Conservation (phyloP, 2,888 invertebrate genomes). For the Adineta ricciae region DNA sequence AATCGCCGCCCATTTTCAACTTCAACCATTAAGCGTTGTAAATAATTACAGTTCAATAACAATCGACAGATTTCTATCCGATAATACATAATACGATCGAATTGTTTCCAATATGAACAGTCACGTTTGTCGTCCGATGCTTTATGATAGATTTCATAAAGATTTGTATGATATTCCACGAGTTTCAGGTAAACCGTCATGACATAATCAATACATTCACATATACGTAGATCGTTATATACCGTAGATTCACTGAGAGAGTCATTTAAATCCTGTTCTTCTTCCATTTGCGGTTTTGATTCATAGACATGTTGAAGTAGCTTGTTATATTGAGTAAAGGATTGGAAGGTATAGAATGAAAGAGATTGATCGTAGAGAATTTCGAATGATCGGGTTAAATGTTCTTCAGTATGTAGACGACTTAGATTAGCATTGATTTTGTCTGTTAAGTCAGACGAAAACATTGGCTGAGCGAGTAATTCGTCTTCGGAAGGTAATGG, state of each 20-base stretch:
- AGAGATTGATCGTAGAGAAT: not conserved
- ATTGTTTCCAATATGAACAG: not conserved
- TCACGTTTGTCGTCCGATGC: not conserved
- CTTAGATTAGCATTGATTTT: not conserved
- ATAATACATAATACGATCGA: slow-evolving; percentile 12
- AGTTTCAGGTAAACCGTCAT: not conserved
- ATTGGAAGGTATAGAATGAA: not conserved
- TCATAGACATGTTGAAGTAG: not conserved
- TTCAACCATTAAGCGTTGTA: slow-evolving; percentile 16
- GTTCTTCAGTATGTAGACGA: not conserved
- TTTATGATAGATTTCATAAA: not conserved
- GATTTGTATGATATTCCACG: not conserved
- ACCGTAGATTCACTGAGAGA: not conserved
- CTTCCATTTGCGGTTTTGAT: not conserved
- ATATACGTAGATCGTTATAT: not conserved
- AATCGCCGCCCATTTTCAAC: not conserved
- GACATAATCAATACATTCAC: not conserved
- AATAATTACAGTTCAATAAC: not conserved
- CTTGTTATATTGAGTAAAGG: not conserved
- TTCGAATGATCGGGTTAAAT: not conserved
- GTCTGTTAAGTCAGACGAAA: not conserved
- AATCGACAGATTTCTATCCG: not conserved
- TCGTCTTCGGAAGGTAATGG: not conserved
- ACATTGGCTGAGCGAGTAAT: not conserved
- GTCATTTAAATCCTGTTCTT: not conserved